Base-by-base conservation (phyloP, 2,888 invertebrate genomes). In the Stenolophus ochropezus region DNA sequence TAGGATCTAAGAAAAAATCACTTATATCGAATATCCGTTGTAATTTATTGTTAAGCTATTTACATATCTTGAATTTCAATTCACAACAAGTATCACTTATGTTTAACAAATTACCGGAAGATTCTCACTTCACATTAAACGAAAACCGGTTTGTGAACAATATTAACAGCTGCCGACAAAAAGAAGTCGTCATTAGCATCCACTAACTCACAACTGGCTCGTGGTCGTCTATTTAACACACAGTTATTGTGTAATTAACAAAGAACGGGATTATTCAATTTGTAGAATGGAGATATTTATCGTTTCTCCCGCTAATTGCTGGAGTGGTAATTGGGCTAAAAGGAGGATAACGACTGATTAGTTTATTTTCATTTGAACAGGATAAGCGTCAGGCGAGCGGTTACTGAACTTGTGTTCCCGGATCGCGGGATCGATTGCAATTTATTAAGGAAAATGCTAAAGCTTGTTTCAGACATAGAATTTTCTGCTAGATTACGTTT, bases 191-290 rank as follows among this genome's bases (percentile, higher is more conserved):
- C 2, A 42, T 42, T 42, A 42, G 11, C 33, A 42, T 42, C 6
- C 11, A 11, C 33, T 42, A 2, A 8, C n/a, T n/a, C n/a, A n/a
- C n/a, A n/a, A n/a, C 21, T 14, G 6, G n/a, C 33, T 33, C 18
- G 27, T 69, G 65, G 16, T 33, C 27, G 33, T 69, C 18, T 33
- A 69, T 69, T 69, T 69, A 69, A 33, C 11, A 25, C 18, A 23
- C 14, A 6, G 23, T 61, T 23, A 69, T 33, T 33, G 33, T 33
- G 33, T 33, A 69, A 69, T 69, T 69, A 69, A 16, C 18, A 1
- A 69, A 33, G 33, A 69, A 69, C 65, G 65, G 65, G 42, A 69
- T 69, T 69, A 69, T 69, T 69, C 42, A 69, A 69, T 69, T 69
- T 69, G 65, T 69, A 69, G 18, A 69, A 33, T 69, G 65, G 33